Evolutionary conservation across 2,797 vertebrate genomes (phyloP).

Genomic region (Tragelaphus eurycerus): DNA sequence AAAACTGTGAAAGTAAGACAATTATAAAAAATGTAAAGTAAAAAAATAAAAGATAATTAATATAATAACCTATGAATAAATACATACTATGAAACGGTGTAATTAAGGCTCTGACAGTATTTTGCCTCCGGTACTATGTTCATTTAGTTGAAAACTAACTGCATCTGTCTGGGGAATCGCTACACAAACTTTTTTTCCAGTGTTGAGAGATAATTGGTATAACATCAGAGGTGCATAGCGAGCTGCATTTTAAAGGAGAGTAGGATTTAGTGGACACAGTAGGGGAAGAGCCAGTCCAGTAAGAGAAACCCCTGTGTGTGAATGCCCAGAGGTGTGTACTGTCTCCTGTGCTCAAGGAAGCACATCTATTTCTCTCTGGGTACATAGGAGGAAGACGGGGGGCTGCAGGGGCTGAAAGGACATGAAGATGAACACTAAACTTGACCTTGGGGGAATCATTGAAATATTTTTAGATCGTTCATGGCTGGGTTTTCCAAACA

Average conservation of each 20-base stretch:
- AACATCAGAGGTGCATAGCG: not conserved
- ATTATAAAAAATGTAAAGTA: not conserved
- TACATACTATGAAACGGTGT: not conserved
- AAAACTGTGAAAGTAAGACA: not conserved
- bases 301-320: not conserved
- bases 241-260: not conserved
- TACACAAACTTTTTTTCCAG: not conserved
- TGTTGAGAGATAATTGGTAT: not conserved
- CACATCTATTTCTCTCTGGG: not conserved
- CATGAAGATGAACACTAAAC: not conserved
- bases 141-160: conserved; percentile 12
- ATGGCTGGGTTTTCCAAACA: not conserved
- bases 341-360: not conserved
- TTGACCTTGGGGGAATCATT: not conserved
- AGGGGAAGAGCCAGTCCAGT: not conserved
- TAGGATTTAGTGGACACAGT: not conserved
- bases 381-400: not conserved
- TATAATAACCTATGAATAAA: not conserved
- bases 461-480: not conserved
- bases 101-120: not conserved
- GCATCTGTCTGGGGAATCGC: not conserved
- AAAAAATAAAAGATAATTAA: not conserved
- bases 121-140: not conserved
- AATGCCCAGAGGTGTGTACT: not conserved
- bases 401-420: not conserved